These are phyloP conservation scores for Scolopax bukidnonensis DNA, from an alignment of 2,797 vertebrate species.

Conservation along the genomic window DNA sequence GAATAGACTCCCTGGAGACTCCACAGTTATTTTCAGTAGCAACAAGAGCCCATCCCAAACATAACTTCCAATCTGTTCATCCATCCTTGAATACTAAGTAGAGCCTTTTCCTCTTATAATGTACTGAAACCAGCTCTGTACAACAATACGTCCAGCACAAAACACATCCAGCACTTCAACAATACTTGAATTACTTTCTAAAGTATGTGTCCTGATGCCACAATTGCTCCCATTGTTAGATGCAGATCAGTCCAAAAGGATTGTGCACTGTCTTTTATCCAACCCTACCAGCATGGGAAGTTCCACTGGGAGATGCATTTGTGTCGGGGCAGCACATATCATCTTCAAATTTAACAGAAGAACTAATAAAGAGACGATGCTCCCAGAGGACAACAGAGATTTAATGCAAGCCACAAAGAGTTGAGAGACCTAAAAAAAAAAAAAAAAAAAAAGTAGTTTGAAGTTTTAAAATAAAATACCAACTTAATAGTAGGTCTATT, in stretches of 20 bases:
- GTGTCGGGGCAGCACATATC: not conserved
- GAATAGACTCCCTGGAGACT: constrained; percentile 42
- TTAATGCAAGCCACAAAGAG: not conserved
- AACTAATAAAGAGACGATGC: not conserved
- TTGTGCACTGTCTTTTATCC: not conserved
- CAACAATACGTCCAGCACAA: too few relatives aligned
- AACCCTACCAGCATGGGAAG: not conserved
- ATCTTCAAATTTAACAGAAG: not conserved
- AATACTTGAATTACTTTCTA: not conserved
- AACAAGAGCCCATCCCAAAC: constrained; percentile 57
- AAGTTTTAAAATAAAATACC: not conserved
- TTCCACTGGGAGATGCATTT: not conserved
- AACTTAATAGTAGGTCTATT: not conserved
- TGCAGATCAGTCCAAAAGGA: not conserved
- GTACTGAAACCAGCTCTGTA: not conserved
- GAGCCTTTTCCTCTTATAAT: constrained; percentile 22
- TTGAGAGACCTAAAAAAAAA: not conserved
- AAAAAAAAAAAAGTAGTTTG: not conserved
- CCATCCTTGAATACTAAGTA: constrained; percentile 41
- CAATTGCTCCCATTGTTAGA: not conserved
- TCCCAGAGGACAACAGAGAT: not conserved
- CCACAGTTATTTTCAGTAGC: constrained; percentile 40
- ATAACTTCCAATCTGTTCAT: constrained; percentile 64
- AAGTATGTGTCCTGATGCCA: not conserved
- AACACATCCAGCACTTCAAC: not conserved